Evolutionary conservation across 2,113 vertebrate genomes (phyloP).

Genomic region (Spilogale gracilis): DNA sequence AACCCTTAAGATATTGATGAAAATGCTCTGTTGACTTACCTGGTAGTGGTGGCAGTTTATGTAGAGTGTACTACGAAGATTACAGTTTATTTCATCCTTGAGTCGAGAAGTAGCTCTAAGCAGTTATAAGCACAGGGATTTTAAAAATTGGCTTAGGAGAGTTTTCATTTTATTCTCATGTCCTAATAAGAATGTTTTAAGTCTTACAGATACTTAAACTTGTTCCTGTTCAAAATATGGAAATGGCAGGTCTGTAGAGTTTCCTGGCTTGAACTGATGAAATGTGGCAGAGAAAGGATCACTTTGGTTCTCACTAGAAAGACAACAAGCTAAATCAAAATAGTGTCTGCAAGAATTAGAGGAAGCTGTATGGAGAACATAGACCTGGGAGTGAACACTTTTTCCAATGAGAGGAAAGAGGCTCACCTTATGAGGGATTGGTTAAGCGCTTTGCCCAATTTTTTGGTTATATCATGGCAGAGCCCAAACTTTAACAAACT

Average conservation of each 20-base stretch:
- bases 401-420: background rate
- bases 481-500: background rate
- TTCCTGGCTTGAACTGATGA: background rate
- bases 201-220: conserved; percentile 22
- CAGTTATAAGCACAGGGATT: background rate
- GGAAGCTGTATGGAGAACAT: background rate
- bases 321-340: background rate
- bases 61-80: background rate
- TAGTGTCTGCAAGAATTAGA: background rate
- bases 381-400: background rate
- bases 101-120: background rate
- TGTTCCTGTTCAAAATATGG: background rate
- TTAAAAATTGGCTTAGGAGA: conserved; percentile 31
- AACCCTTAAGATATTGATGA: background rate
- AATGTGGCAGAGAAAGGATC: background rate
- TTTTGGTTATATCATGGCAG: background rate
- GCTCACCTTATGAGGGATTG: background rate
- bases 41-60: background rate
- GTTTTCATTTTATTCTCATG: conserved; percentile 30
- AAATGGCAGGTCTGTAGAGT: conserved; percentile 2
- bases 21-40: background rate
- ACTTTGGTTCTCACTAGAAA: background rate
- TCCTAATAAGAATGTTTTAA: background rate
- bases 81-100: background rate
- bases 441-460: background rate